These are phyloP conservation scores for Elysia chlorotica DNA, from an alignment of 1,140 invertebrate genomes.

Conservation along the genomic window DNA sequence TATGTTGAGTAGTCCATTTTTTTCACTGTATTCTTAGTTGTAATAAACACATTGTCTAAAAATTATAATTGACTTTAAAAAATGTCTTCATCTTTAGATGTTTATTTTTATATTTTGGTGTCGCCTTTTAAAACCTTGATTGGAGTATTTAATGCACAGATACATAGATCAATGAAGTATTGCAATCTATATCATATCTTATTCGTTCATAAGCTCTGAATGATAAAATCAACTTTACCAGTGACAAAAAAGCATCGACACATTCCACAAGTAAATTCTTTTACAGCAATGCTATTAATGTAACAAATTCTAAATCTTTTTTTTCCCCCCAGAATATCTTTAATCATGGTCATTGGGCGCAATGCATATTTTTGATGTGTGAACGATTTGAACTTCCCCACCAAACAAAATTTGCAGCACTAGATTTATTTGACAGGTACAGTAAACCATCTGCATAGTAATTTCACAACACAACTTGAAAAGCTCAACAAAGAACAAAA, in stretches of 20 bases:
- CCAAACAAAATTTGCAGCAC: slow-evolving; percentile 15
- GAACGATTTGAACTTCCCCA: slow-evolving; percentile 15
- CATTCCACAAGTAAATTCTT: background rate
- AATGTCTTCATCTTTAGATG: too few relatives aligned
- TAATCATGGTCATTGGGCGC: background rate
- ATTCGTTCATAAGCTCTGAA: too few relatives aligned
- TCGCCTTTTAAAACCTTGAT: too few relatives aligned
- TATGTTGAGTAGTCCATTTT: too few relatives aligned
- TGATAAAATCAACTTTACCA: background rate
- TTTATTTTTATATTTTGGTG: too few relatives aligned
- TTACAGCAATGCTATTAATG: background rate
- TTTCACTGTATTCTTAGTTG: too few relatives aligned
- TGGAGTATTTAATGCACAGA: background rate
- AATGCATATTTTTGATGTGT: slow-evolving; percentile 19
- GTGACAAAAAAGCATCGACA: background rate
- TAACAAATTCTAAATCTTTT: too few relatives aligned
- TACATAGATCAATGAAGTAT: background rate
- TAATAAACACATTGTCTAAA: too few relatives aligned
- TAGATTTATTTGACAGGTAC: slow-evolving; percentile 20
- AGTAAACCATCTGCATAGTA: too few relatives aligned
- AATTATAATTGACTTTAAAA: too few relatives aligned
- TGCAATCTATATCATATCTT: background rate
- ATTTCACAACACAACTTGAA: too few relatives aligned
- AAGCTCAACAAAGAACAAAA: too few relatives aligned
- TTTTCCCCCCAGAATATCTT: slow-evolving; percentile 13